phyloP scores from a whole-genome alignment of 2,797 vertebrate genomes.

The Poecile montanus region DNA sequence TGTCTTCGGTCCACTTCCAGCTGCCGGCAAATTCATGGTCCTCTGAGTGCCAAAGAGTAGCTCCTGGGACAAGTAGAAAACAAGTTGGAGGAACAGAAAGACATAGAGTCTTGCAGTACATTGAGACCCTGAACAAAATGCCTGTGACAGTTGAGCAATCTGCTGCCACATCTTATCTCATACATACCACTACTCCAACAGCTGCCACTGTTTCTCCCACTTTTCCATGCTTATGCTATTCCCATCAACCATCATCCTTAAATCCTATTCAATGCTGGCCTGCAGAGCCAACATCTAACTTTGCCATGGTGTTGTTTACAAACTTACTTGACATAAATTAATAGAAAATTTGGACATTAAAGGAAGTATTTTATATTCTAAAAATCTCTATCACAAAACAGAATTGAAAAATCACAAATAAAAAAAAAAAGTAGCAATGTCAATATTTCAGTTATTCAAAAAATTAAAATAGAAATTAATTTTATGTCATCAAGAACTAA shows the following conservation, averaged over 20 bases:
- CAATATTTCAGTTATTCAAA: neutral
- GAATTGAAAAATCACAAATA: neutral
- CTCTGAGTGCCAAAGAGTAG: neutral
- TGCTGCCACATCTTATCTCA: neutral
- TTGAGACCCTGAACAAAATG: neutral
- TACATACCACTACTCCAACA: neutral
- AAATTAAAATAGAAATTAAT: neutral
- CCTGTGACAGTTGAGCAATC: neutral
- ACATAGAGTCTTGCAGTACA: neutral
- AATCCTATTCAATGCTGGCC: neutral
- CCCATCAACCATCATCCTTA: accelerated
- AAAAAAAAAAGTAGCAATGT: neutral
- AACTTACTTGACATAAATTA: neutral
- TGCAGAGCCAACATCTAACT: neutral
- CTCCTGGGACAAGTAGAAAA: neutral
- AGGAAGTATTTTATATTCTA: neutral
- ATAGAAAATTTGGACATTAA: neutral
- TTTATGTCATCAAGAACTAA: neutral
- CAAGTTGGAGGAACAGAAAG: neutral
- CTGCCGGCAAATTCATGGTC: neutral
- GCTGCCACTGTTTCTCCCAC: neutral
- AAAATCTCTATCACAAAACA: neutral
- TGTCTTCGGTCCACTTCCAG: neutral
- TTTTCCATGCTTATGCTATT: neutral
- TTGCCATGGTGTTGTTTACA: neutral